phyloP scores from a whole-genome alignment of 2,888 invertebrate genomes.

The Plebejus argus region DNA sequence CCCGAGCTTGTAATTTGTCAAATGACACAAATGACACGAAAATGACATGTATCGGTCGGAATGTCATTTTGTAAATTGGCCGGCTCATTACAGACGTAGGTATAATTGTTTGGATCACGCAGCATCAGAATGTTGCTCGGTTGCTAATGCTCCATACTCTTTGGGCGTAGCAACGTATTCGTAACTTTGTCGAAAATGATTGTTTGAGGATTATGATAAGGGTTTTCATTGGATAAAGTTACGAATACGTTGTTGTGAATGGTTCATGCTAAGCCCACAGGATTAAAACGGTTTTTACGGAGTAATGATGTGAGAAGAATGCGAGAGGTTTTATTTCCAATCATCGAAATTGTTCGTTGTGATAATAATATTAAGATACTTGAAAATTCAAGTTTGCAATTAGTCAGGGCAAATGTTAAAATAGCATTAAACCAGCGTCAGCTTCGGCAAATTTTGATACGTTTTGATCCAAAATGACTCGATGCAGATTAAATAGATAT shows the following conservation, averaged over 20 bases:
- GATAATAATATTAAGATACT: background rate
- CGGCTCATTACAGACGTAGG: slow-evolving; percentile 44
- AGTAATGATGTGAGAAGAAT: background rate
- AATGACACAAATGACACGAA: slow-evolving; percentile 46
- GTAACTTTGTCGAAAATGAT: background rate
- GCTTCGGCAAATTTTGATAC: too few species aligned
- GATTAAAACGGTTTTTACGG: background rate
- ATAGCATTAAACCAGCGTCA: too few species aligned
- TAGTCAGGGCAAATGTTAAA: background rate
- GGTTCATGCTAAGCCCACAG: background rate
- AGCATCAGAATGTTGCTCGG: slow-evolving; percentile 44
- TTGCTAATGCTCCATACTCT: background rate
- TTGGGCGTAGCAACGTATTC: background rate
- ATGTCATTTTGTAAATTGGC: slow-evolving; percentile 52
- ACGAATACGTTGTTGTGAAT: background rate
- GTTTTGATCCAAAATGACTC: too few species aligned
- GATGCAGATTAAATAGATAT: too few species aligned
- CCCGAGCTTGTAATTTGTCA: slow-evolving; percentile 48
- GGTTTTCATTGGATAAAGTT: background rate
- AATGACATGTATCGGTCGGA: slow-evolving; percentile 50
- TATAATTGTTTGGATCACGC: slow-evolving; percentile 50
- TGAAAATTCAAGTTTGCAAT: background rate
- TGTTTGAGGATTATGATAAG: too few species aligned
- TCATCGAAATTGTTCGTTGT: background rate
- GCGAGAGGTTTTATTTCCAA: background rate